These are phyloP conservation scores for Glyptemys insculpta DNA, from an alignment of 2,797 vertebrate genomes.

Conservation along the genomic window DNA sequence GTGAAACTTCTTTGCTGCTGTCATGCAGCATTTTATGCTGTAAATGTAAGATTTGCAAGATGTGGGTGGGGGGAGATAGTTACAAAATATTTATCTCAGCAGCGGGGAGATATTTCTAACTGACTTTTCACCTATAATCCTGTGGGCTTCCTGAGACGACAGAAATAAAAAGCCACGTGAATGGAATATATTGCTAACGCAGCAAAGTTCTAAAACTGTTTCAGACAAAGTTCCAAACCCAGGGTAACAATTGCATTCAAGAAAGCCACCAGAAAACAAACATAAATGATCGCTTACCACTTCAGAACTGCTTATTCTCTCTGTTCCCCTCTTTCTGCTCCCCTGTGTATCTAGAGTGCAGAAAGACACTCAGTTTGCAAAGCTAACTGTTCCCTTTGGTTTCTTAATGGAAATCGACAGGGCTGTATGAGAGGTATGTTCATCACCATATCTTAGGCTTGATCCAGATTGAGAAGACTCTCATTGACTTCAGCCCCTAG, in stretches of 20 bases:
- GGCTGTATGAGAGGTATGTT: neutral
- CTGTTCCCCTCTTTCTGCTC: neutral
- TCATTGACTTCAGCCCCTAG: neutral
- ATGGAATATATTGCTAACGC: constrained; percentile 20
- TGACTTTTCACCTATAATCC: constrained; percentile 39
- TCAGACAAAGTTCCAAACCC: neutral
- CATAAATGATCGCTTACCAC: constrained; percentile 16
- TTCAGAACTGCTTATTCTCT: neutral
- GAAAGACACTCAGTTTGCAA: neutral
- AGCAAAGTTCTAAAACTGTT: constrained; percentile 7
- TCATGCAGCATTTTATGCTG: neutral
- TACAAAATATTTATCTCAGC: constrained; percentile 43
- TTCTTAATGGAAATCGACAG: neutral
- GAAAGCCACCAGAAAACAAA: neutral
- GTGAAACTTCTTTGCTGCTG: neutral
- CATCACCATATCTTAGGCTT: neutral
- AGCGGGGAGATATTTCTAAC: neutral
- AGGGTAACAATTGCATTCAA: neutral
- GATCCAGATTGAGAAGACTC: neutral
- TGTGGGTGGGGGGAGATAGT: neutral
- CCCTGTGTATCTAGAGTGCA: neutral
- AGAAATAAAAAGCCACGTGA: constrained; percentile 17
- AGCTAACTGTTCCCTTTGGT: neutral
- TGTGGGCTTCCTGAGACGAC: constrained; percentile 22
- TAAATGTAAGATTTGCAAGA: constrained; percentile 23